Conservation (phyloP, 2,888 invertebrate genomes). For the Nemoura dubitans region DNA sequence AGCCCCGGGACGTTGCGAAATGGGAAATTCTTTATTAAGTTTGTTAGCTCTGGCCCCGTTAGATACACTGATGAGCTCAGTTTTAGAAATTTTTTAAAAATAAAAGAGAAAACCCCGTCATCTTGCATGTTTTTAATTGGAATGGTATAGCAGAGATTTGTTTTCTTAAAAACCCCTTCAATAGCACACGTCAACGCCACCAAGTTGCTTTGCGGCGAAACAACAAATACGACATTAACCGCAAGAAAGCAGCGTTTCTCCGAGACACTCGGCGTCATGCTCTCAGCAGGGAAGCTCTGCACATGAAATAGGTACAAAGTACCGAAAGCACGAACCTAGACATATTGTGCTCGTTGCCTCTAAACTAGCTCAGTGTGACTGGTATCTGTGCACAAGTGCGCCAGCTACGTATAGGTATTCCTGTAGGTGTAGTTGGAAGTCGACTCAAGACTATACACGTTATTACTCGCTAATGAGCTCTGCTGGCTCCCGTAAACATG, state of each 20-base stretch:
- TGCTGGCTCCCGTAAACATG: background rate
- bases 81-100: background rate
- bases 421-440: too few relatives aligned
- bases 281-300: background rate
- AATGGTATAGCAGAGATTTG: background rate
- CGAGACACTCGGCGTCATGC: background rate
- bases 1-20: background rate
- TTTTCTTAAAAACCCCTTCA: conserved; percentile 26
- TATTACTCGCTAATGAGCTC: conserved; percentile 13
- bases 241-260: too few relatives aligned
- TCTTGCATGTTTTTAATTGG: conserved; percentile 32
- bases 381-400: background rate
- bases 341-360: background rate
- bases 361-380: background rate
- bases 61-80: conserved; percentile 15
- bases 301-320: conserved; percentile 9
- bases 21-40: background rate
- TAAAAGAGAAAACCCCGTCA: background rate
- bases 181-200: background rate
- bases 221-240: background rate
- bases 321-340: background rate
- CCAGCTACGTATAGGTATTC: background rate
- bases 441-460: background rate
- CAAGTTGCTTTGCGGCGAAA: background rate
- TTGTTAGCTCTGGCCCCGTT: background rate